These are phyloP conservation scores for Eupristina koningsbergeri DNA, from an alignment of 1,140 invertebrate species.

Conservation along the genomic window DNA sequence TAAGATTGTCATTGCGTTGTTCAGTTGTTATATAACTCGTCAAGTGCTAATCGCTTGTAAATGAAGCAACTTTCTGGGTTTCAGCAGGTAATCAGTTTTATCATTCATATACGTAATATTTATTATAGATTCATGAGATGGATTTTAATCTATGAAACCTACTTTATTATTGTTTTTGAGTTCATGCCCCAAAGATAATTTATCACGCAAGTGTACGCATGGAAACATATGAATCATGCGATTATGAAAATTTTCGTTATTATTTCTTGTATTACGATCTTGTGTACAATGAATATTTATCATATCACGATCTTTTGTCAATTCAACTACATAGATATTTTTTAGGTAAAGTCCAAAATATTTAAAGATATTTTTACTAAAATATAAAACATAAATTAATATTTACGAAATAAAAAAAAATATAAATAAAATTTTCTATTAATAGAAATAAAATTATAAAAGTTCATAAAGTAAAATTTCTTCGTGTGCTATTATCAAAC, in stretches of 20 bases:
- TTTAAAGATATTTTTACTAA: no score
- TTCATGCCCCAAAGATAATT: conserved; percentile 12
- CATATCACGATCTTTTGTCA: background rate
- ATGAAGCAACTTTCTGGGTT: background rate
- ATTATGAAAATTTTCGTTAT: conserved; percentile 8
- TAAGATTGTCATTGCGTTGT: no score
- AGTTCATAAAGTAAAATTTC: no score
- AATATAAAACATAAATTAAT: no score
- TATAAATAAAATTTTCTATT: no score
- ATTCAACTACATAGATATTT: background rate
- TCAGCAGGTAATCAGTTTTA: background rate
- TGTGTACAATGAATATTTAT: background rate
- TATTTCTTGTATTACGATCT: conserved; percentile 4
- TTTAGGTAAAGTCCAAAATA: no score
- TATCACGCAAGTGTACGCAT: background rate
- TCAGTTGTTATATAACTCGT: background rate
- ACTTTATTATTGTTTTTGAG: background rate
- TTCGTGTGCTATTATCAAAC: no score
- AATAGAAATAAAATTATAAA: no score
- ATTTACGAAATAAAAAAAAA: no score
- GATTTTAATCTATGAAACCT: background rate
- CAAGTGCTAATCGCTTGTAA: background rate
- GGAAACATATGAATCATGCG: background rate
- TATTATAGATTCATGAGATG: background rate
- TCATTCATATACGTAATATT: background rate